These are phyloP conservation scores for Pangasius macronema DNA, from an alignment of 2,797 vertebrate genomes.

Conservation along the genomic window DNA sequence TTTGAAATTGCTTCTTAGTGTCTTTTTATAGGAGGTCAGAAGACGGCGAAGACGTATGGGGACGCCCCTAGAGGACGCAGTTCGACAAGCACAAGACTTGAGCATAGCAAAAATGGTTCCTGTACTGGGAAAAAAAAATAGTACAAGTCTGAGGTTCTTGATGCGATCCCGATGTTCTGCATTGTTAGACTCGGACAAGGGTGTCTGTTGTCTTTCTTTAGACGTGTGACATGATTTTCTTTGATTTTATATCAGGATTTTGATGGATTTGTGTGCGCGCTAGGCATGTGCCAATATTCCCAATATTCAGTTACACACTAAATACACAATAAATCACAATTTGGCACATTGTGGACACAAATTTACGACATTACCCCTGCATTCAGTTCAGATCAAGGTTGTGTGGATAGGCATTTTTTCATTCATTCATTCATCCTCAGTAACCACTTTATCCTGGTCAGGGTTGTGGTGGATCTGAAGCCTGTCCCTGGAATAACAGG, in stretches of 20 bases:
- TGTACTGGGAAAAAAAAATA: not conserved
- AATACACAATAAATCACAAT: not conserved
- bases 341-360: not conserved
- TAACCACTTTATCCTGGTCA: not conserved
- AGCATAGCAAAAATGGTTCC: conserved; percentile 29
- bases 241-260: not conserved
- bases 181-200: not conserved
- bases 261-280: conserved; percentile 1
- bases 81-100: conserved; percentile 55
- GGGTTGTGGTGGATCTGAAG: not conserved
- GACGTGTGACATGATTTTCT: not conserved
- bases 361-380: not conserved
- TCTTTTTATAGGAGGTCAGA: conserved; percentile 50
- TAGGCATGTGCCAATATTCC: conserved; percentile 8
- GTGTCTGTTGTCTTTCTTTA: not conserved
- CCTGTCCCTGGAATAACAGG: not conserved
- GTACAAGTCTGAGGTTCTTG: conserved; percentile 34
- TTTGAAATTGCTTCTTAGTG: conserved; percentile 47
- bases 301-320: not conserved
- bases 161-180: conserved; percentile 42
- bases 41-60: not conserved
- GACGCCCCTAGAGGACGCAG: conserved; percentile 25
- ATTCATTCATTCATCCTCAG: not conserved
- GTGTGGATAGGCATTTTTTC: no score
- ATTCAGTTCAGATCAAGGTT: not conserved